These are phyloP conservation scores for Equus quagga DNA, from an alignment of 2,113 vertebrate species.

Conservation along the genomic window DNA sequence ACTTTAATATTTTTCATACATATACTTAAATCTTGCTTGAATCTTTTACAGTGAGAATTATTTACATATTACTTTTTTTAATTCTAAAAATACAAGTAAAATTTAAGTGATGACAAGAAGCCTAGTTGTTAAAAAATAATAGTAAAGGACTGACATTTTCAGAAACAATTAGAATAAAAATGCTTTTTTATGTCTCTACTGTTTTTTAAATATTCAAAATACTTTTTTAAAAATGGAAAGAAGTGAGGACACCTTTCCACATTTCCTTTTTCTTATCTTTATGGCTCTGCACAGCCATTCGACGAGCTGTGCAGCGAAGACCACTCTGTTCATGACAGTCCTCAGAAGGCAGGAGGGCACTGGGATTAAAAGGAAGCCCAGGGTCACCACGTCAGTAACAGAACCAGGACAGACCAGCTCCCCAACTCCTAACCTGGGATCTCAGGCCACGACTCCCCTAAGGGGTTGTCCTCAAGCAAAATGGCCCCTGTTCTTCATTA, in stretches of 20 bases:
- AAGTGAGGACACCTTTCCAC: background rate
- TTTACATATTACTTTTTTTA: background rate
- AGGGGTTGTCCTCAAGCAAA: background rate
- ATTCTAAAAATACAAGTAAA: conserved; percentile 49
- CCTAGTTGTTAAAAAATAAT: background rate
- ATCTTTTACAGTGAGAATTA: background rate
- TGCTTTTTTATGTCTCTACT: background rate
- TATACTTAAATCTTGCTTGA: background rate
- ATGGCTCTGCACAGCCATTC: background rate
- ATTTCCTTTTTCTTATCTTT: background rate
- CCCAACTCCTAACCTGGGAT: background rate
- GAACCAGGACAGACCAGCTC: background rate
- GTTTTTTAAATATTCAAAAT: background rate
- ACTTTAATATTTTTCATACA: background rate
- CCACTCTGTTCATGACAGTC: background rate
- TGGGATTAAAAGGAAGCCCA: background rate
- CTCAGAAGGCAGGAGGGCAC: background rate
- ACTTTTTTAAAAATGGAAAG: background rate
- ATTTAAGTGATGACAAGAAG: background rate
- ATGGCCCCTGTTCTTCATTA: background rate
- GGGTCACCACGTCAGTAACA: background rate
- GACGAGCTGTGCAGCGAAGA: too few species aligned
- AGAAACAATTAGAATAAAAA: conserved; percentile 6
- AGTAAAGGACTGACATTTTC: background rate
- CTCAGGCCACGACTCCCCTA: background rate